Evolutionary conservation across 1,140 invertebrate species (phyloP).

Genomic region (Scaptomyza montana): DNA sequence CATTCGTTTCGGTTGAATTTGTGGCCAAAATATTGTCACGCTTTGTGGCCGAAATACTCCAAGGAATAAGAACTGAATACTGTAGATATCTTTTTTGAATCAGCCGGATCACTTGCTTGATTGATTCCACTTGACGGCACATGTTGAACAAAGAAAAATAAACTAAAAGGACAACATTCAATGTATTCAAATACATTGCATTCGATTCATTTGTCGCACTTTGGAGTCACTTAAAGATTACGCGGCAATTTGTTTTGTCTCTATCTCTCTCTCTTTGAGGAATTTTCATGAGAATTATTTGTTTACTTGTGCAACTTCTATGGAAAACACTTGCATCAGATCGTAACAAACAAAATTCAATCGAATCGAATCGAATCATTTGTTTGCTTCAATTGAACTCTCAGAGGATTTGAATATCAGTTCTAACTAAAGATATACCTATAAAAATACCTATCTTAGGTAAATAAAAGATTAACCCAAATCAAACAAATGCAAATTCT

Average conservation of each 20-base stretch:
- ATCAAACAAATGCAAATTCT: conserved; percentile 63
- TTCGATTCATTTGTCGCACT: conserved; percentile 65
- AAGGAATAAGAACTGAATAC: conserved; percentile 47
- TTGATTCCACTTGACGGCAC: conserved; percentile 79
- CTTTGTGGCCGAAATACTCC: conserved; percentile 60
- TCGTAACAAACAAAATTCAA: no score
- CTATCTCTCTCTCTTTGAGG: no score
- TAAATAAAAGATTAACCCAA: conserved; percentile 29
- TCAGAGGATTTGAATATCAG: conserved; percentile 27
- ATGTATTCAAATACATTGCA: conserved; percentile 11
- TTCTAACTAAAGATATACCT: conserved; percentile 4
- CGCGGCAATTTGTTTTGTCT: conserved; percentile 77
- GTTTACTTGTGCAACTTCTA: conserved; percentile 25
- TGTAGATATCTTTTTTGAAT: conserved; percentile 11
- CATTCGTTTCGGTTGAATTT: conserved; percentile 64
- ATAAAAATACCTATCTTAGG: no score
- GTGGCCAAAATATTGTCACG: conserved; percentile 81
- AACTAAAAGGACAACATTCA: conserved; percentile 42
- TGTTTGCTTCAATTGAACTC: conserved; percentile 50
- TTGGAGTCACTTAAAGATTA: conserved; percentile 59
- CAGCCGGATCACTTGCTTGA: conserved; percentile 46
- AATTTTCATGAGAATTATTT: conserved; percentile 23
- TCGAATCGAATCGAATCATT: conserved; percentile 18
- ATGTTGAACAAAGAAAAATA: conserved; percentile 54
- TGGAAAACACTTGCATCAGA: conserved; percentile 6